phyloP scores from a whole-genome alignment of 2,113 vertebrate species.

The Pleuronectes platessa region DNA sequence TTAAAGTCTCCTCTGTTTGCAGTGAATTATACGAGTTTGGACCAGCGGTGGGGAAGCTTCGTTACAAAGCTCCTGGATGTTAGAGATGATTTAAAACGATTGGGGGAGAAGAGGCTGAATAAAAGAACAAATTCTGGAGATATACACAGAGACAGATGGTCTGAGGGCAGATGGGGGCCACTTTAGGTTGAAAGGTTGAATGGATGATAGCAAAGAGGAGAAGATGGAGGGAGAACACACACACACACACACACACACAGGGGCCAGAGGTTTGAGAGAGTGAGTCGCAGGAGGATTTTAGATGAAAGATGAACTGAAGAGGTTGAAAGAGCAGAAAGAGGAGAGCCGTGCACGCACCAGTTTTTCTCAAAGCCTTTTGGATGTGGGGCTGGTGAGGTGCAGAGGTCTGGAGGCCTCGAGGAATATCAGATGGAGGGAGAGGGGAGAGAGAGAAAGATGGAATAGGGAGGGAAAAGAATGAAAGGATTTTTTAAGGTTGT shows the following conservation, averaged over 20 bases:
- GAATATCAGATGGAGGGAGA: background rate
- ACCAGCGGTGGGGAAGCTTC: constrained; percentile 7
- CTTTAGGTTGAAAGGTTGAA: constrained; percentile 42
- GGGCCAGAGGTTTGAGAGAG: constrained; percentile 3
- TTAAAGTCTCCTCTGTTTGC: too few relatives aligned
- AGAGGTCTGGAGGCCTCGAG: background rate
- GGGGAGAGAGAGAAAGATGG: background rate
- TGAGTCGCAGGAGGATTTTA: constrained; percentile 1
- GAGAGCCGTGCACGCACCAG: background rate
- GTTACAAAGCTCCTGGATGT: too few relatives aligned
- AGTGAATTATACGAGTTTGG: too few relatives aligned
- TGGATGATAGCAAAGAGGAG: constrained; percentile 17
- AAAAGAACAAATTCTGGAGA: background rate
- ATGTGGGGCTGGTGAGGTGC: background rate
- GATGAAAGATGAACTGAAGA: constrained; percentile 9
- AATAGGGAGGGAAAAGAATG: background rate
- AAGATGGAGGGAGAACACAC: constrained; percentile 2
- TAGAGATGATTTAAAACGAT: background rate
- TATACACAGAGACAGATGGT: constrained; percentile 41
- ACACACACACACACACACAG: background rate
- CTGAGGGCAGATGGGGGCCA: constrained; percentile 32
- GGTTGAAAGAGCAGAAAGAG: background rate
- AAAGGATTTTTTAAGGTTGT: background rate
- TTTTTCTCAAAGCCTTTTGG: background rate
- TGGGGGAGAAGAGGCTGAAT: background rate